These are phyloP conservation scores for Lutraria lutraria DNA, from an alignment of 2,888 invertebrate species.

Conservation along the genomic window DNA sequence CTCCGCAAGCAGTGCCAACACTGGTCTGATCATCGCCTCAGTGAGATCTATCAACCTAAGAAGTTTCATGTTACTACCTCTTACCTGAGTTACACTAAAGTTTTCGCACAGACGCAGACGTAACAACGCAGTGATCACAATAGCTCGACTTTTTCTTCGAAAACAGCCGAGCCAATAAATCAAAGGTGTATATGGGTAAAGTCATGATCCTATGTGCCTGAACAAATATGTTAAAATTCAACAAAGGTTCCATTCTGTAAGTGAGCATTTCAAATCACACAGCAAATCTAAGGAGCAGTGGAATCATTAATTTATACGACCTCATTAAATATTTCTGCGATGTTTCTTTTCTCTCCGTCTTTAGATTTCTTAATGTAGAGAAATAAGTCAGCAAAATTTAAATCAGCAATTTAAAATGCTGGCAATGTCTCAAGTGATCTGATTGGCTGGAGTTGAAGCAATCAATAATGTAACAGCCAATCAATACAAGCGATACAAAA, in stretches of 20 bases:
- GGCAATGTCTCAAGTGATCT: slow-evolving; percentile 5
- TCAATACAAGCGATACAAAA: background rate
- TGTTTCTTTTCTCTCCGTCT: background rate
- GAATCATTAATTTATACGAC: background rate
- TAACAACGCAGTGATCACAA: too few relatives aligned
- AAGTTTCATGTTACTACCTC: too few relatives aligned
- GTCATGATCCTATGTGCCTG: background rate
- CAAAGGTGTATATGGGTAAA: background rate
- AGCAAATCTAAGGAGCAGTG: background rate
- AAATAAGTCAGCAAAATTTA: slow-evolving; percentile 17
- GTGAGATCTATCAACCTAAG: too few relatives aligned
- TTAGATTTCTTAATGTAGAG: background rate
- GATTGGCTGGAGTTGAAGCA: background rate
- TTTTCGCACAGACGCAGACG: too few relatives aligned
- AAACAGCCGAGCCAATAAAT: background rate
- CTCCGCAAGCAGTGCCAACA: too few relatives aligned
- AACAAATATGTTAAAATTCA: background rate
- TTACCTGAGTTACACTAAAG: too few relatives aligned
- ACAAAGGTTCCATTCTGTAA: slow-evolving; percentile 5
- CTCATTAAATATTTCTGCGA: slow-evolving; percentile 3
- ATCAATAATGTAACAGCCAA: background rate
- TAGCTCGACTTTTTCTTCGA: too few relatives aligned
- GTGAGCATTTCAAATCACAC: background rate
- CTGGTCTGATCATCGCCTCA: too few relatives aligned
- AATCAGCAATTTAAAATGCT: background rate